phyloP scores from a whole-genome alignment of 2,888 invertebrate genomes.

The Stictocephala bisonia region DNA sequence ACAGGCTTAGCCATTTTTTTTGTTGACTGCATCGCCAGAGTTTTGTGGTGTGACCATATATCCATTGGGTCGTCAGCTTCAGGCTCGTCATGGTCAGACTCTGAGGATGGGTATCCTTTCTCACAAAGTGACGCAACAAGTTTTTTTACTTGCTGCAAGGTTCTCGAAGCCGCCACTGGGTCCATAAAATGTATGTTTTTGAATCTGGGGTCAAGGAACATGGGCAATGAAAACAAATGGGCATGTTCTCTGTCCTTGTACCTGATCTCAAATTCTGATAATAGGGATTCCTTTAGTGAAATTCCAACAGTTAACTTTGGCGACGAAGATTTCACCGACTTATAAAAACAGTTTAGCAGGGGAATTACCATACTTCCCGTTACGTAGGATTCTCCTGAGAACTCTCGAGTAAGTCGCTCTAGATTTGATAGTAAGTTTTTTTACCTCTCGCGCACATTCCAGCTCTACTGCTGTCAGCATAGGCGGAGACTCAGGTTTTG shows the following conservation, averaged over 20 bases:
- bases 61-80: background rate
- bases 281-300: background rate
- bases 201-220: conserved; percentile 20
- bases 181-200: conserved; percentile 40
- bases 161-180: background rate
- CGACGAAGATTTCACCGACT: background rate
- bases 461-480: conserved; percentile 38
- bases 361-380: conserved; percentile 23
- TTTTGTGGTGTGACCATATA: conserved; percentile 11
- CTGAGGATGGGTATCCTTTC: background rate
- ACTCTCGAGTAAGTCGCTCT: conserved; percentile 5
- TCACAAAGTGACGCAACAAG: background rate
- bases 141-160: background rate
- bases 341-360: conserved; percentile 17
- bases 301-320: background rate
- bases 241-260: conserved; percentile 9
- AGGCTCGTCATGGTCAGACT: background rate
- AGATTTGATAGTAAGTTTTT: background rate
- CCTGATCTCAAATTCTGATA: background rate
- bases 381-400: conserved; percentile 16
- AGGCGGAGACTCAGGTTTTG: conserved; percentile 17
- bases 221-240: background rate
- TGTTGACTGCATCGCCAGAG: background rate
- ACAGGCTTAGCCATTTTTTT: background rate
- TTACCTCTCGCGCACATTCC: background rate